A percentile compares a stretch with the other conserved stretches of the same genome.
phyloP scores from a whole-genome alignment of 2,113 vertebrate genomes.

The Tretioscincus oriximinensis region DNA sequence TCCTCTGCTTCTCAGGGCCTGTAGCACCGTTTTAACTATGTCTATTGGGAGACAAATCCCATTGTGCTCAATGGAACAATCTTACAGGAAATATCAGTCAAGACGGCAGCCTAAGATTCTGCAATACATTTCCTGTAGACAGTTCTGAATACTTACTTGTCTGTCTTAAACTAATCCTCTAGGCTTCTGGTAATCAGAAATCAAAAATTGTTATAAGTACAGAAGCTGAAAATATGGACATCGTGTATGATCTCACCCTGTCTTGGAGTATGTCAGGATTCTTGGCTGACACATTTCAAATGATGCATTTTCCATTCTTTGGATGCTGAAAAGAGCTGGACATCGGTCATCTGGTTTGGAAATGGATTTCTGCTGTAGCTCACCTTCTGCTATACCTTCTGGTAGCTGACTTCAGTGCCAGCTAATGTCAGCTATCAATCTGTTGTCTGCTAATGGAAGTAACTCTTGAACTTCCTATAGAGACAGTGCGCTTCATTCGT shows the following conservation, averaged over 20 bases:
- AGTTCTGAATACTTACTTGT: conserved; percentile 47
- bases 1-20: no score
- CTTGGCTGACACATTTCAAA: background rate
- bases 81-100: no score
- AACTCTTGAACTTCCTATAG: background rate
- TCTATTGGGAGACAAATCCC: no score
- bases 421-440: background rate
- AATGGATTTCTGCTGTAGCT: conserved; percentile 5
- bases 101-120: no score
- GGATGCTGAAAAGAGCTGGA: background rate
- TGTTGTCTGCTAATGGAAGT: conserved; percentile 9
- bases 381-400: conserved; percentile 7
- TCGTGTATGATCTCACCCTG: background rate
- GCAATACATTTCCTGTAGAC: conserved; percentile 42
- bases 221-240: conserved; percentile 40
- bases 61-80: no score
- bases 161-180: conserved; percentile 44
- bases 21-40: no score
- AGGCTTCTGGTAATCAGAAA: conserved; percentile 36
- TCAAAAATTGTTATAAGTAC: conserved; percentile 26
- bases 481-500: background rate
- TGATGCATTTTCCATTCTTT: rapidly evolving
- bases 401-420: conserved; percentile 13
- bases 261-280: conserved; percentile 29
- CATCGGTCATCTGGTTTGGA: conserved; percentile 7